Base-by-base conservation (phyloP, 2,888 invertebrate genomes). In the Gastrophysa polygoni region DNA sequence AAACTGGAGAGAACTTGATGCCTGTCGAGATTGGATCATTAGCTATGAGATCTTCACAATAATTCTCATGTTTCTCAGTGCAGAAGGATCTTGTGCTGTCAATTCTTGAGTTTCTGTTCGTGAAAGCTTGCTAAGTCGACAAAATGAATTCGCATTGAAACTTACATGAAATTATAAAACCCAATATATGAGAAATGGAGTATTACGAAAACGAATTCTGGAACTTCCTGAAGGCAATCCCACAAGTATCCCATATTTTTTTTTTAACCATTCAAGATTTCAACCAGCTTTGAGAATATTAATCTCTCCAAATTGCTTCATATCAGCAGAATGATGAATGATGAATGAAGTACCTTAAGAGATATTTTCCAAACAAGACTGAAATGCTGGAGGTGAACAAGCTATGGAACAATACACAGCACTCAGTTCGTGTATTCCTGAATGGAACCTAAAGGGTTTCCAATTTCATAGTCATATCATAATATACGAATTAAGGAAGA, bases 401-500 rank as follows among this genome's bases (percentile, higher is more conserved):
- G 59, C 46, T 16, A 59, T 17, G 4, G 61, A 49, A 38, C 11
- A 61, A 57, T 67, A 67, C 3, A 67, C 48, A 24, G 49, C 64
- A 5, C 66, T 64, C 10, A 66, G 29, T 56, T 67, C 61, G 14
- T 64, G 61, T n/a, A 67, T 59, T 2, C 63, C 66, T 3, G 64
- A 52, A 51, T 67, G 67, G 64, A 63, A 21, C 64, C 61, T 18
- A 66, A 28, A 1, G 61, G 66, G 21, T 66, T 66, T 29, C 66
- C 57, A 43, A 17, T 50, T 54, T 66, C 60, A 55, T 52, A 62
- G 6, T 63, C 66, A 62, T n/a, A n/a, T 65, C 61, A 32, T 38
- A 57, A 43, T 64, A 63, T n/a, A 63, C 16, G 48, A 48, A 48
- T 21, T 21, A 21, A 2, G 48, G 48, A 21, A 48, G 21, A 1